Base-by-base conservation (phyloP, 2,888 invertebrate genomes). In the Lepidonotus clava region DNA sequence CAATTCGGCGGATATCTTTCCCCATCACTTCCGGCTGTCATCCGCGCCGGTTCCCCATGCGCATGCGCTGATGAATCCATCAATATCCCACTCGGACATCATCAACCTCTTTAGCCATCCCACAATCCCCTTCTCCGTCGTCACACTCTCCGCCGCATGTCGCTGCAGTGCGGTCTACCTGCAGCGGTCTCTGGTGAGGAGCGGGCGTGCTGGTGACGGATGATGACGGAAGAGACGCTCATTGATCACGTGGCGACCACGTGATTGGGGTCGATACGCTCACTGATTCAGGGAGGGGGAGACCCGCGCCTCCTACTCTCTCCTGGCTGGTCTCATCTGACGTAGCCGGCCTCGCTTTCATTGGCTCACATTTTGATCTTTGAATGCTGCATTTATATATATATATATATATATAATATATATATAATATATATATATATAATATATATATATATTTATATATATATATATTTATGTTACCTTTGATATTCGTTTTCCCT, bases 11-110 rank as follows among this genome's bases (percentile, higher is more conserved):
- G 71, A 38, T 38, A 71, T 71, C 71, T 71, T 71, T 71, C 71
- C 38, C 71, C 36, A 71, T 71, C 71, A 38, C 71, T 71, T 71
- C 71, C 71, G 71, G 71, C 71, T 71, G 71, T 71, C 71, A 71
- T 38, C 71, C 71, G 11, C 34, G 34, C 71, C 71, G 36, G 38
- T 38, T 38, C 71, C 71, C 36, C 38, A 38, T 71, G 71, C 71
- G 71, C 71, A 71, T 71, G 71, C 71, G 71, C 71, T 71, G 71
- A 71, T 71, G 71, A 38, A 71, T 71, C 71, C 71, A 71, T 71
- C 71, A 71, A 71, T 71, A 71, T 71, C 71, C 71, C 36, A 38
- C n/a, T n/a, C 71, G 71, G 71, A 71, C 38, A 38, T 71, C 71
- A 71, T 71, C 71, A 71, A 71, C 71, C 71, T 34, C 71, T 24